Evolutionary conservation across 2,113 vertebrate species (phyloP), one percentile per base, ranked within the genome.

Genomic region (Centrocercus urophasianus): DNA sequence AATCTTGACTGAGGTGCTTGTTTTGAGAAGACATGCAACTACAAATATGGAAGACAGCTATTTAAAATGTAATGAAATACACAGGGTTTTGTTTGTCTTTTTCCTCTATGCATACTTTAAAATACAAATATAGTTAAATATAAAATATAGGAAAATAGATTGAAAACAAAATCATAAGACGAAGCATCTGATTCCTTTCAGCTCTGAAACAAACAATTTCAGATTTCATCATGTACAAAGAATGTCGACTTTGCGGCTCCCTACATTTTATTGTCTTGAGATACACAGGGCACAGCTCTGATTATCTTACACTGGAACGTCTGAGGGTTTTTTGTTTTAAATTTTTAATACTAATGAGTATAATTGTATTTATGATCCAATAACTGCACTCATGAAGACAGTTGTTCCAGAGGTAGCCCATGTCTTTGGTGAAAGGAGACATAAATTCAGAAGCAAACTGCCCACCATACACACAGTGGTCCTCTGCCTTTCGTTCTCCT

Each of bases 401-500:
- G 14, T 10, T 56, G 1, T 83, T 72, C 21, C 28, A 71, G 36
- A 70, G 67, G n/a, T 1, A 7, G 45, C 20, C 25, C 21, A 27
- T 84, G 65, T 59, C 83, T 86, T 94, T 96, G 76, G 97, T 88
- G 80, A 96, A 96, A 95, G 79, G n/a, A 47, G 85, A 43, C 2
- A 2, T 30, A 72, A 93, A 89, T 56, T 73, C 77, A 95, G 64
- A 56, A 74, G 54, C 63, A 92, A 92, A n/a, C 24, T 91, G 95
- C 87, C 89, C 86, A 71, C 93, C 91, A 83, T 71, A 74, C 69
- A n/a, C 74, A 86, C 75, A 75, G 40, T 27, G 59, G 57, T 77
- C 70, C 45, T 95, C 85, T 76, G 75, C 69, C 94, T 82, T 89
- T 94, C 82, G 86, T 91, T 91, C 84, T 52, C 60, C 83, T 84